Conservation (phyloP, 2,888 invertebrate species). For the Nasonia oneida region DNA sequence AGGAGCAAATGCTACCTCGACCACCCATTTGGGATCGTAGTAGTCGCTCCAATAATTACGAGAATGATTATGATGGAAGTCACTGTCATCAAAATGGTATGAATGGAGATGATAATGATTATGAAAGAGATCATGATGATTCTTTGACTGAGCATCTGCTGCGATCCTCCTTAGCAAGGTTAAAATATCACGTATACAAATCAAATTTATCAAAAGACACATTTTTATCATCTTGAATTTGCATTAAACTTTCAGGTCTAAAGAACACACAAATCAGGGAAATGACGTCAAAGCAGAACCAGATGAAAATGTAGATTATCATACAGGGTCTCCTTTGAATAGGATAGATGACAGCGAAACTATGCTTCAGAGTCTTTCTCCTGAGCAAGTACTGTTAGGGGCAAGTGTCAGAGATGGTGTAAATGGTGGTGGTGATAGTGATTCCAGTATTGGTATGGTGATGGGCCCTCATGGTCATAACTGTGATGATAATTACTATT, state of each 20-base stretch:
- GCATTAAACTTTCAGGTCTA: constrained; percentile 53
- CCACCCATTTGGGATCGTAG: constrained; percentile 76
- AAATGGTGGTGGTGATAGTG: constrained; percentile 67
- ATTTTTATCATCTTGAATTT: background rate
- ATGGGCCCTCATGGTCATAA: constrained; percentile 71
- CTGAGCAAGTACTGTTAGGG: constrained; percentile 72
- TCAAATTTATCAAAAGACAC: background rate
- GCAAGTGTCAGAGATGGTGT: constrained; percentile 39
- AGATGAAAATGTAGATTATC: constrained; percentile 71
- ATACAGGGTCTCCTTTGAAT: constrained; percentile 40
- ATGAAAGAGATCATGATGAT: constrained; percentile 57
- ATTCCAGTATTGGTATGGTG: constrained; percentile 68
- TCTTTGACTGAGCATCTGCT: constrained; percentile 67
- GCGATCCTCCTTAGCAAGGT: constrained; percentile 61
- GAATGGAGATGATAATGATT: constrained; percentile 61
- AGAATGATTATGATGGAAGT: constrained; percentile 46
- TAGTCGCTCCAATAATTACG: constrained; percentile 36
- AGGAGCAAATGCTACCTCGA: constrained; percentile 77
- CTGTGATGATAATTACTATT: constrained; percentile 78
- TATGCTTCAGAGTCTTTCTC: constrained; percentile 73
- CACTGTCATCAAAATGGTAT: constrained; percentile 40
- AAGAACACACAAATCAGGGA: constrained; percentile 62
- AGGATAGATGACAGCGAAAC: constrained; percentile 70
- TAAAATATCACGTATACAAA: background rate
- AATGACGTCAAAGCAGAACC: constrained; percentile 73